Conservation (phyloP, 2,888 invertebrate species). For the Calameuta idolon region DNA sequence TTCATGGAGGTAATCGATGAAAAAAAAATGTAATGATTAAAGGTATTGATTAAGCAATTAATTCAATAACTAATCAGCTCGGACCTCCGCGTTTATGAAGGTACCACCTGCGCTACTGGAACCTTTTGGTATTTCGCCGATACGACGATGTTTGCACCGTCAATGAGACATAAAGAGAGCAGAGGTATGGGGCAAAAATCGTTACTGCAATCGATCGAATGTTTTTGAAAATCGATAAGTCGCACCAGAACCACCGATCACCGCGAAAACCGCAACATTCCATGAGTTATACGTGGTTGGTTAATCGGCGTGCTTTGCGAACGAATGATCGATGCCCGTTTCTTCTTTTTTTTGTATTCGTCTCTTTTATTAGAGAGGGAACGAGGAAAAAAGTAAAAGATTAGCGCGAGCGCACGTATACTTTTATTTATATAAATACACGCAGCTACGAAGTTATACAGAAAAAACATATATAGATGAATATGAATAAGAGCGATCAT, state of each 20-base stretch:
- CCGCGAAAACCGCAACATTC: background rate
- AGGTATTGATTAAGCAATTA: constrained; percentile 24
- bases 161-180: background rate
- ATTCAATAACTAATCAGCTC: background rate
- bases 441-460: background rate
- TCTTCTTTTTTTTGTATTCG: background rate
- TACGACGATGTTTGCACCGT: background rate
- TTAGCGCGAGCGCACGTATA: background rate
- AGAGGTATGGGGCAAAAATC: background rate
- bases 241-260: background rate
- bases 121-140: background rate
- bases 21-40: constrained; percentile 39
- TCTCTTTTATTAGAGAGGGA: background rate
- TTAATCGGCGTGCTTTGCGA: background rate
- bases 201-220: background rate
- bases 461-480: background rate
- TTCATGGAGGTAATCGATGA: background rate
- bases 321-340: background rate
- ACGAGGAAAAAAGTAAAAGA: background rate
- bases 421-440: background rate
- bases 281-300: background rate
- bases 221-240: background rate
- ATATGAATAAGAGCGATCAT: background rate
- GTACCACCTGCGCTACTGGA: background rate
- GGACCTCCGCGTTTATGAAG: background rate